These are phyloP conservation scores for Diadumene lineata DNA, from an alignment of 92 coral and sea anemone species.

Conservation along the genomic window DNA sequence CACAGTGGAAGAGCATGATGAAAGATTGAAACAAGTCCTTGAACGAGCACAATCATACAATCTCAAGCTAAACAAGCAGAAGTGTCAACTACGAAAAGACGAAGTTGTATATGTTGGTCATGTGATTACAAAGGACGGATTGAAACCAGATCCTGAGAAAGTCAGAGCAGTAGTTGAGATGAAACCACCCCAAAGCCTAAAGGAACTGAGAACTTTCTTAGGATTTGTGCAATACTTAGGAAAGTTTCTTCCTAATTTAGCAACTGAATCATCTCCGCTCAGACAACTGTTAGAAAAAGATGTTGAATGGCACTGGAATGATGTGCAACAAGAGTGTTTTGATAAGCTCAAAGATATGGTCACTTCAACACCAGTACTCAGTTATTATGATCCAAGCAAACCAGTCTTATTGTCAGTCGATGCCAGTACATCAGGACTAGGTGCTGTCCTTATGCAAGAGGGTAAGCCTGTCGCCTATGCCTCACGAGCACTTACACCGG, in stretches of 20 bases:
- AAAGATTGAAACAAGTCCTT: slow-evolving; percentile 53
- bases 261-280: slow-evolving; percentile 45
- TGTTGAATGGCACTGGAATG: slow-evolving; percentile 63
- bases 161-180: slow-evolving; percentile 52
- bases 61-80: slow-evolving; percentile 56
- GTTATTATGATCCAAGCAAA: slow-evolving; percentile 61
- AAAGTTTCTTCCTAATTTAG: slow-evolving; percentile 56
- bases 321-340: slow-evolving; percentile 44
- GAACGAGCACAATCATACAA: slow-evolving; percentile 43
- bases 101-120: slow-evolving; percentile 66
- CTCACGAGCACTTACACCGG: slow-evolving; percentile 47
- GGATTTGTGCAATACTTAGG: slow-evolving; percentile 56
- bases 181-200: slow-evolving; percentile 42
- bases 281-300: slow-evolving; percentile 40
- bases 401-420: slow-evolving; percentile 46
- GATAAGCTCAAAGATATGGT: slow-evolving; percentile 47
- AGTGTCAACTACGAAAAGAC: slow-evolving; percentile 48
- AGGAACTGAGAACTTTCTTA: slow-evolving; percentile 60
- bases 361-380: slow-evolving; percentile 48
- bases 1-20: slow-evolving; percentile 48
- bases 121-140: slow-evolving; percentile 54
- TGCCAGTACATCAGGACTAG: slow-evolving; percentile 34
- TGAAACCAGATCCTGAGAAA: slow-evolving; percentile 62
- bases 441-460: slow-evolving; percentile 42
- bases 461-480: slow-evolving; percentile 52